Percentiles rank a stretch among this genome's conserved stretches.
These are phyloP conservation scores for Tinamus major DNA, from an alignment of 2,797 vertebrate genomes.

Conservation along the genomic window DNA sequence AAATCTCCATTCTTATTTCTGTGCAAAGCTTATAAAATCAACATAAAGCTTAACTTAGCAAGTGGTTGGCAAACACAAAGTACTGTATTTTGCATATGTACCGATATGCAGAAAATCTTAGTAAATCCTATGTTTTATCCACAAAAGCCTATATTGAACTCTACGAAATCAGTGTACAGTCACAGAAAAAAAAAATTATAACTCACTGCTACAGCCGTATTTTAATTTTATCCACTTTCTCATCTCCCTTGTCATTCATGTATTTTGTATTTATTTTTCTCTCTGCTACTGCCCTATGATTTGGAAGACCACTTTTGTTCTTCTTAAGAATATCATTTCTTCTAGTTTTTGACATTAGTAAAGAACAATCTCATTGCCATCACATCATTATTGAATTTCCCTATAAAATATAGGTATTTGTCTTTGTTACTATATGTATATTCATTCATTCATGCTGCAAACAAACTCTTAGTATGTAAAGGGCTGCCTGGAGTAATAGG, in stretches of 20 bases:
- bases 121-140: background rate
- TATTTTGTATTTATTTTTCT: background rate
- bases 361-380: background rate
- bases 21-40: background rate
- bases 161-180: background rate
- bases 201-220: background rate
- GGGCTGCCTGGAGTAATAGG: rapidly evolving
- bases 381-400: rapidly evolving
- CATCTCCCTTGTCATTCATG: background rate
- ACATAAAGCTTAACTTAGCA: background rate
- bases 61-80: background rate
- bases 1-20: background rate
- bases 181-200: background rate
- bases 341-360: background rate
- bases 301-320: background rate
- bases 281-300: background rate
- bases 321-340: background rate
- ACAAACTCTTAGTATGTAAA: background rate
- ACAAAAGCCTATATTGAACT: background rate
- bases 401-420: background rate
- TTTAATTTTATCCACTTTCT: background rate
- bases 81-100: background rate
- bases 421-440: background rate
- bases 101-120: background rate
- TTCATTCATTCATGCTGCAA: background rate